Evolutionary conservation across 2,888 invertebrate genomes (phyloP), one percentile per base, ranked within the genome.

Genomic region (Glyphotaelius pellucidus): DNA sequence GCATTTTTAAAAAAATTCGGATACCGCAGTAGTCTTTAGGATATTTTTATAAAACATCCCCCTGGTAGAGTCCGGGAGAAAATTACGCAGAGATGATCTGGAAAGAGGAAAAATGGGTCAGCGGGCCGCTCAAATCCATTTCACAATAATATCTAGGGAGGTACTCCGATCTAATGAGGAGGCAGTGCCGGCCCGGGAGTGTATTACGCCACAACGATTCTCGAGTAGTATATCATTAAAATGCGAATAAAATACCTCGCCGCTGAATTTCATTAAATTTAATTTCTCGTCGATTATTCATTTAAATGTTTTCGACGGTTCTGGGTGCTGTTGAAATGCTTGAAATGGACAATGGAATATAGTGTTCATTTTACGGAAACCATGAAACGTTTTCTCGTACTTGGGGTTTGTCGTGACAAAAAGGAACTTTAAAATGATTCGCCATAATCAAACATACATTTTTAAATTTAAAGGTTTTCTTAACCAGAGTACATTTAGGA

Each of bases 21-120:
- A 84, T 35, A 12, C 35, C 84, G 84, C 32, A 32, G 38, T 84
- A 32, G 31, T 14, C 31, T 25, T 84, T 38, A 25, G 35, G 84
- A 84, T 84, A 35, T 87, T 87, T 52, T 47, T 67, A 35, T 14
- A 87, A n/a, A 67, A 15, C 32, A 25, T 19, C 88, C 80, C 80
- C 25, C 35, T 38, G 19, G 87, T 11, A 31, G 12, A 42, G 47
- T 25, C 31, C 67, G 88, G 25, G 35, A 11, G 25, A 67, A 35
- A 79, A 89, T 87, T 32, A 87, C 67, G 52, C 67, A 30, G 67
- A 87, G 67, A 32, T 79, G 79, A 80, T 89, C 80, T 35, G 88
- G 88, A 88, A 79, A 42, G 67, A 67, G 86, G 31, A 79, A 79
- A 88, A 89, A 89, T 89, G 88, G 88, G 88, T 89, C 88, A 89